Conservation (phyloP, 2,113 vertebrate genomes). For the Serilophus lunatus region DNA sequence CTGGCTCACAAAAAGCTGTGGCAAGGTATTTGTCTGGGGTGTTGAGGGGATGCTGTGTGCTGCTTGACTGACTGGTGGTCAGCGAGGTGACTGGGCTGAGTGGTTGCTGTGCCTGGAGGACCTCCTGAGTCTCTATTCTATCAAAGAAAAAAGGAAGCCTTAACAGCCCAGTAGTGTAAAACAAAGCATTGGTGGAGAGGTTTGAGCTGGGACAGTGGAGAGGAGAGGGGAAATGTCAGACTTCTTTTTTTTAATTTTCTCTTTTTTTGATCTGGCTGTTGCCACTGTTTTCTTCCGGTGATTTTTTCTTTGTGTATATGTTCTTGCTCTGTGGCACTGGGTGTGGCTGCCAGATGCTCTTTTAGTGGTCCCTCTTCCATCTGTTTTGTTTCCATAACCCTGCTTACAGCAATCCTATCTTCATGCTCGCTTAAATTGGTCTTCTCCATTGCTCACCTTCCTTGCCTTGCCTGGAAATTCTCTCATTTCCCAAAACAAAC, state of each 20-base stretch:
- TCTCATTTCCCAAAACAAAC: neutral
- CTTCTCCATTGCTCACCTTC: neutral
- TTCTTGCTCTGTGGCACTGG: neutral
- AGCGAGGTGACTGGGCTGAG: neutral
- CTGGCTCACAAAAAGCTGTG: neutral
- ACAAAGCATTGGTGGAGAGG: neutral
- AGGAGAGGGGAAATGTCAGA: neutral
- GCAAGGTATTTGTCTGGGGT: neutral
- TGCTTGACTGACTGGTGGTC: neutral
- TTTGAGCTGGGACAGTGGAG: neutral
- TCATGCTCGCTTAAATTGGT: neutral
- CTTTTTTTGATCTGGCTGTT: neutral
- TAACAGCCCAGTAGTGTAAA: neutral
- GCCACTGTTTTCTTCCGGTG: neutral
- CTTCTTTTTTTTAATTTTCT: no score
- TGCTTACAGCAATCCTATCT: neutral
- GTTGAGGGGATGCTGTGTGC: neutral
- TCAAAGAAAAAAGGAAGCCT: neutral
- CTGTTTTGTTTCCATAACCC: neutral
- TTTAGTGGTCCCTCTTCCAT: neutral
- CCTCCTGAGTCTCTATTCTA: neutral
- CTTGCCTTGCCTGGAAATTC: neutral
- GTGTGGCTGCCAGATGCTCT: neutral
- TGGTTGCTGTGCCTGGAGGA: neutral
- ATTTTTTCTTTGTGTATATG: neutral